Base-by-base conservation (phyloP, 2,113 vertebrate genomes). In the Erythrocercus mccallii region DNA sequence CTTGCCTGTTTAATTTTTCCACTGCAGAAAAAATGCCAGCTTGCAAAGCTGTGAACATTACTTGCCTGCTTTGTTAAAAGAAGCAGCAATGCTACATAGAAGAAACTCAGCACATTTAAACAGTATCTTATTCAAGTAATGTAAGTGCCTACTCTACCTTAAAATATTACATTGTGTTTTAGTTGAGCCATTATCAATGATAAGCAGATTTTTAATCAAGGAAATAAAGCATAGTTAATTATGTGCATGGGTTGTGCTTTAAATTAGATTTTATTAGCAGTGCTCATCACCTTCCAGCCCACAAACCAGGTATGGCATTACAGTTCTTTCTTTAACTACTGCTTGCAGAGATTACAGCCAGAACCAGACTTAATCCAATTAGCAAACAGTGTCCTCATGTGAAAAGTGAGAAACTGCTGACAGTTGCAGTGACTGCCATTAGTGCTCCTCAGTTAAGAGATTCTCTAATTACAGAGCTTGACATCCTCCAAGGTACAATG, bases 191-290 rank as follows among this genome's bases (percentile, higher is more conserved):
- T 97, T 97, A 96, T 90, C 81, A 92, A 73, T 94, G 85, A 97
- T 97, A 97, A 97, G 95, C 93, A 97, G 90, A 96, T 96, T 98
- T 98, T 97, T 97, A 97, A 97, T 97, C 95, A 97, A 97, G 85
- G 92, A 97, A 97, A 97, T 97, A 97, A 97, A 76, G 86, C 76
- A 82, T 56, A 87, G 64, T 97, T 98, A 97, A 98, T 98, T 98
- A 97, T 79, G 81, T 92, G 96, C 92, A 94, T 92, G 88, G 85
- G 28, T 70, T 98, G 90, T 85, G 79, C 58, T 97, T 97, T 95
- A 97, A 97, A 95, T 97, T 96, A 92, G 90, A 78, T 91, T 87
- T 95, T 97, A 97, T 97, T 98, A 97, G 95, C 77, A 92, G 57
- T 90, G 56, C 91, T 93, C 92, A 97, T 96, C 90, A 96, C 88